A percentile compares a stretch with the other conserved stretches of the same genome.
These are phyloP conservation scores for Caenorhabditis briggsae DNA, from an alignment of 1,140 invertebrate genomes.

Conservation along the genomic window DNA sequence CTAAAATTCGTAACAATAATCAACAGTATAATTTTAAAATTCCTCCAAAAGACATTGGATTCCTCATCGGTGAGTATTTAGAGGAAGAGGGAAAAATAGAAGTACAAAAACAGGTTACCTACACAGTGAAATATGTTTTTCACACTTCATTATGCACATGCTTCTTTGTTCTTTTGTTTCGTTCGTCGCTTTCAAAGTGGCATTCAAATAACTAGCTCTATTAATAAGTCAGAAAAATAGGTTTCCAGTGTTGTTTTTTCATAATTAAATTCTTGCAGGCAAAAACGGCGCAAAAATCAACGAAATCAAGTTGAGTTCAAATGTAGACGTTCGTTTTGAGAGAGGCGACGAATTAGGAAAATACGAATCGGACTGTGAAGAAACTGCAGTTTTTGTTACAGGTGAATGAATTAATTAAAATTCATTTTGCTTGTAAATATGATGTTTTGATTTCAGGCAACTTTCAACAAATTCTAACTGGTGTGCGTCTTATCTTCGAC, in stretches of 20 bases:
- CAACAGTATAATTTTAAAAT: constrained; percentile 17
- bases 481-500: constrained; percentile 9
- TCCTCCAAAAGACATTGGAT: constrained; percentile 18
- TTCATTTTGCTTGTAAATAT: not conserved
- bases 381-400: not conserved
- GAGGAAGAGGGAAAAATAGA: not conserved
- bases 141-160: constrained; percentile 45
- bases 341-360: not conserved
- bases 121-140: constrained; percentile 7
- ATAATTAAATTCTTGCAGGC: constrained; percentile 9
- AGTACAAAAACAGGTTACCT: constrained; percentile 35
- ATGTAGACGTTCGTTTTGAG: constrained; percentile 43
- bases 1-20: constrained; percentile 1
- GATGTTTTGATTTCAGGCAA: not conserved
- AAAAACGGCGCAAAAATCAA: constrained; percentile 46
- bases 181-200: not conserved
- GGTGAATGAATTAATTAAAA: not conserved
- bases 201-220: not conserved
- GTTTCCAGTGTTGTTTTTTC: not conserved
- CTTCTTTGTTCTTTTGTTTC: constrained; percentile 51
- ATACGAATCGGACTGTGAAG: not conserved
- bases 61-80: constrained; percentile 30
- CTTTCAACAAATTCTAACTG: constrained; percentile 25
- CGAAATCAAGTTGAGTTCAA: constrained; percentile 47
- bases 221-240: constrained; percentile 25